phyloP scores from a whole-genome alignment of 2,797 vertebrate species.

The Kryptopterus vitreolus region DNA sequence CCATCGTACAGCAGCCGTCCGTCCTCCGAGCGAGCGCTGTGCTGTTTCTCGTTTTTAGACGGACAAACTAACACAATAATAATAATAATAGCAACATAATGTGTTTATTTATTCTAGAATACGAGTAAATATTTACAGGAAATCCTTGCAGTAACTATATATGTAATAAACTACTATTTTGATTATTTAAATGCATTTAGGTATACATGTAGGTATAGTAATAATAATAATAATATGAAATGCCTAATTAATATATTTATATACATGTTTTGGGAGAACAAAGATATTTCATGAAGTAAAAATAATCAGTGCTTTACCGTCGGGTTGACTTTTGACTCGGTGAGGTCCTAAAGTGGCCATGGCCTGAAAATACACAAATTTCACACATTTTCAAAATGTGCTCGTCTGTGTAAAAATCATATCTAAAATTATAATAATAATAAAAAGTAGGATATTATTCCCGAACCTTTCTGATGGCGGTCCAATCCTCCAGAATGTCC shows the following conservation, averaged over 20 bases:
- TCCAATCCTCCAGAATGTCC: slow-evolving; percentile 99
- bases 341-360: slow-evolving; percentile 92
- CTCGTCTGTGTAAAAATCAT: neutral
- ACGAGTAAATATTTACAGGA: too few relatives aligned
- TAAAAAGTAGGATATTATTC: neutral
- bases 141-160: too few relatives aligned
- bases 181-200: too few relatives aligned
- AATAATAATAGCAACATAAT: too few relatives aligned
- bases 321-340: slow-evolving; percentile 85
- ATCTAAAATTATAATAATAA: too few relatives aligned
- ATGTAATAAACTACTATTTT: too few relatives aligned
- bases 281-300: too few relatives aligned
- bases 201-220: neutral
- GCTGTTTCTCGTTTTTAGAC: slow-evolving; percentile 86
- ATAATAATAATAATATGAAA: neutral
- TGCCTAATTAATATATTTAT: too few relatives aligned
- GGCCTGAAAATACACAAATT: slow-evolving; percentile 74
- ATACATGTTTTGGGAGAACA: too few relatives aligned
- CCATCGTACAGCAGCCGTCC: slow-evolving; percentile 94
- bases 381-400: neutral
- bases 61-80: slow-evolving; percentile 66
- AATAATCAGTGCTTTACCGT: slow-evolving; percentile 81
- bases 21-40: slow-evolving; percentile 90
- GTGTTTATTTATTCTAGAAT: too few relatives aligned
- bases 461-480: slow-evolving; percentile 92